These are phyloP conservation scores for Phrynocephalus forsythii DNA, from an alignment of 2,797 vertebrate genomes.

Conservation along the genomic window DNA sequence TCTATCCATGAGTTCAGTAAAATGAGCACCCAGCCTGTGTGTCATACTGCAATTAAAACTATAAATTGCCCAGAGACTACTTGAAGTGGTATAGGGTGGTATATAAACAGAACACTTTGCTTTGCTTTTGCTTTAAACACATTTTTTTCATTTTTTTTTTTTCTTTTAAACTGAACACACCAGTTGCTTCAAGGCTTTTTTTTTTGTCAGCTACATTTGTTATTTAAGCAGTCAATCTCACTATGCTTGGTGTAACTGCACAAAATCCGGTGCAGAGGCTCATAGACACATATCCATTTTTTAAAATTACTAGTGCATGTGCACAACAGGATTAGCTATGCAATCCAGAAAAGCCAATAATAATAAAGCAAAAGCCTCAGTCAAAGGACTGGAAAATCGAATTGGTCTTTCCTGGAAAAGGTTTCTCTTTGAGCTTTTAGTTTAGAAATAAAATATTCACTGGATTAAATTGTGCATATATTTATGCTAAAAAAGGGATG, in stretches of 20 bases:
- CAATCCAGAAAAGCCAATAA: background rate
- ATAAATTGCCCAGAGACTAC: too few species aligned
- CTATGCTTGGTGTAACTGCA: background rate
- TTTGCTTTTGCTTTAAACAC: too few species aligned
- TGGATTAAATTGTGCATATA: conserved; percentile 17
- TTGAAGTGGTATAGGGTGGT: too few species aligned
- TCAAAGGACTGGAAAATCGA: background rate
- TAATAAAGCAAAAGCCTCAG: background rate
- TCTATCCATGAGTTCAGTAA: too few species aligned
- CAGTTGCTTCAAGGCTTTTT: background rate
- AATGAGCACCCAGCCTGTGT: too few species aligned
- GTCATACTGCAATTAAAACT: too few species aligned
- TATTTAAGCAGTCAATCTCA: background rate
- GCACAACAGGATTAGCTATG: background rate
- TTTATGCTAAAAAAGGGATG: conserved; percentile 6
- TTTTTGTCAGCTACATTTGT: too few species aligned
- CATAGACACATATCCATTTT: background rate
- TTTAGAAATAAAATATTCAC: conserved; percentile 3
- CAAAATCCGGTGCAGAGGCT: background rate
- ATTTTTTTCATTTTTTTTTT: background rate
- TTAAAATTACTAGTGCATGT: background rate
- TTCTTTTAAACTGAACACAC: background rate
- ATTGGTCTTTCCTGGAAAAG: too few species aligned
- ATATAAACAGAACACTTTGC: too few species aligned
- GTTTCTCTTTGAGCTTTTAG: too few species aligned